These are phyloP conservation scores for Sebastes nivosus DNA, from an alignment of 2,797 vertebrate genomes.

Conservation along the genomic window DNA sequence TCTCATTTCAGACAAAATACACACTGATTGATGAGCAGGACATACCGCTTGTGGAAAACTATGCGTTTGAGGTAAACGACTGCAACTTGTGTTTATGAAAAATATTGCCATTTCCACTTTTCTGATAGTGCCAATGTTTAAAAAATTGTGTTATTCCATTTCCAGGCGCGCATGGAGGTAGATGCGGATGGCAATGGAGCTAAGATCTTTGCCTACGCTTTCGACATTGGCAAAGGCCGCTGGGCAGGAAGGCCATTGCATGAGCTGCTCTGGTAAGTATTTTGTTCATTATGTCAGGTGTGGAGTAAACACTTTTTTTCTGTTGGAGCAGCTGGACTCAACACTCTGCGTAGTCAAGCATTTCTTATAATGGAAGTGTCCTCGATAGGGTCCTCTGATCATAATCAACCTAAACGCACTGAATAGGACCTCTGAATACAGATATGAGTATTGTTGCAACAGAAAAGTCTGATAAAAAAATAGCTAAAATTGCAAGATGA, in stretches of 20 bases:
- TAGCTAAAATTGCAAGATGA: neutral
- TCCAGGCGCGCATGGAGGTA: conserved; percentile 97
- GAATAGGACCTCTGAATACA: neutral
- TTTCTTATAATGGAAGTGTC: neutral
- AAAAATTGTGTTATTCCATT: neutral
- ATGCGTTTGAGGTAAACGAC: conserved; percentile 93
- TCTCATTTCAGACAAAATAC: conserved; percentile 91
- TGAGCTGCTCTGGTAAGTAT: conserved; percentile 94
- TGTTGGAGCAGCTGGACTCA: neutral
- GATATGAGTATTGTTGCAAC: neutral
- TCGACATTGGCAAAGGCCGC: conserved; percentile 96
- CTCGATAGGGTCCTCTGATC: neutral
- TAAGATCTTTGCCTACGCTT: conserved; percentile 98
- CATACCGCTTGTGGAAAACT: conserved; percentile 98
- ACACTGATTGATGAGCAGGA: conserved; percentile 98
- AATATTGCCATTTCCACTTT: neutral
- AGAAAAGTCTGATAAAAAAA: neutral
- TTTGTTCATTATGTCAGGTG: neutral
- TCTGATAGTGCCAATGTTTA: neutral
- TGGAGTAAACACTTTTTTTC: neutral
- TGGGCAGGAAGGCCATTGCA: conserved; percentile 94
- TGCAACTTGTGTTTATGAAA: neutral
- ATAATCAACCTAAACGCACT: neutral
- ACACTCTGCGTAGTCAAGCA: neutral
- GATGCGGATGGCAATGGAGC: conserved; percentile 98